Evolutionary conservation across 2,113 vertebrate species (phyloP), one percentile per base, ranked within the genome.

Genomic region (Tachysurus fulvidraco): DNA sequence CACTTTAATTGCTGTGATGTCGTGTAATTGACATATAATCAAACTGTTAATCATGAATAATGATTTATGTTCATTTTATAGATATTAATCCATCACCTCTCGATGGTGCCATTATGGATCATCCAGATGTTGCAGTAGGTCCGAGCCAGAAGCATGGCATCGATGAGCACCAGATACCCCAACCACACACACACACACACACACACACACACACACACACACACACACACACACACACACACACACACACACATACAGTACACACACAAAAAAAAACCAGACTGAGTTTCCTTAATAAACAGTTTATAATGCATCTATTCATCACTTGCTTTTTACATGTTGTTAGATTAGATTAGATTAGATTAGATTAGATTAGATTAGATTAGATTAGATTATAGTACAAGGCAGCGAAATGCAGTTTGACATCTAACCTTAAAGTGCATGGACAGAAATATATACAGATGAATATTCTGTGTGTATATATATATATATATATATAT

Each of bases 61-160:
- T 16, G 3, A 16, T 59, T 19, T 14, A 19, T 6, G 36, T 52
- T 21, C 0, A 9, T 64, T 25, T 73, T 30, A 50, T 23, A 12
- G 14, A 3, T 44, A 59, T 44, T 50, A 17, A 19, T 28, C 8
- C 59, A 90, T 87, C 94, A 99, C 98, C 98, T 99, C 96, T 99
- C 98, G 89, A 99, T 96, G 86, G 98, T 99, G 77, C 98, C 98
- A 81, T 99, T 99, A 85, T 99, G 97, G 95, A 99, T 99, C 97
- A 99, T 99, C 98, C 98, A 99, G 78, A 99, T 97, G 60, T 99
- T 98, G 93, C 98, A 99, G 76, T 98, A 99, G 4, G 98, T 99
- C 89, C 98, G 95, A 86, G 96, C 91, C 62, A 99, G 94, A 90
- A 99, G 94, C 96, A 97, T 98, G 74, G 94, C 92, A 74, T 98